These are phyloP conservation scores for Lycodopsis pacificus DNA, from an alignment of 2,797 vertebrate genomes.

Conservation along the genomic window DNA sequence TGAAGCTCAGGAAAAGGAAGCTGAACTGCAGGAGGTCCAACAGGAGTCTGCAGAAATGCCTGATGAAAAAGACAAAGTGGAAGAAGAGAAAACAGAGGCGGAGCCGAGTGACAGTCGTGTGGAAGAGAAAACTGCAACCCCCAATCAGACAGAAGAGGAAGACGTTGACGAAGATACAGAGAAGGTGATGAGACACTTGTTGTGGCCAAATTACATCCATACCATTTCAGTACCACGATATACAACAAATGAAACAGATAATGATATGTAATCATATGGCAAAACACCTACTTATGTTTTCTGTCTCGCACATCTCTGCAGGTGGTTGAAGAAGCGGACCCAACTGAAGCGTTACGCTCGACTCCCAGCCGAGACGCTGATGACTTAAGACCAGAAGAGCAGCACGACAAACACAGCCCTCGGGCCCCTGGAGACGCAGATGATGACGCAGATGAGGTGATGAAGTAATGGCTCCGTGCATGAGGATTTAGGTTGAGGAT, in stretches of 20 bases:
- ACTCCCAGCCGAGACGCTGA: slow-evolving; percentile 11
- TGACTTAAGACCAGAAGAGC: slow-evolving; percentile 34
- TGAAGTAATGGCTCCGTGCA: neutral
- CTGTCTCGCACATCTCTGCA: slow-evolving; percentile 39
- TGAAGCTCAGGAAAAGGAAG: slow-evolving; percentile 28
- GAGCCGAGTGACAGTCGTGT: neutral
- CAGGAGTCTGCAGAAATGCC: slow-evolving; percentile 34
- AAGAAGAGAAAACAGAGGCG: slow-evolving; percentile 36
- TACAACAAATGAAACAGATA: neutral
- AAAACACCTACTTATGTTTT: neutral
- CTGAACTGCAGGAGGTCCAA: slow-evolving; percentile 49
- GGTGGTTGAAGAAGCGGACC: slow-evolving; percentile 28
- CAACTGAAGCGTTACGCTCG: neutral
- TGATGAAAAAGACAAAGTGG: slow-evolving; percentile 9
- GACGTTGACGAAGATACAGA: slow-evolving; percentile 36
- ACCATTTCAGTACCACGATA: neutral
- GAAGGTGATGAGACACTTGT: slow-evolving; percentile 43
- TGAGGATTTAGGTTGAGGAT: neutral
- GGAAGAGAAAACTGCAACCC: slow-evolving; percentile 13
- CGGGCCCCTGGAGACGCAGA: neutral
- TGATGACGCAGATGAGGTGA: no score
- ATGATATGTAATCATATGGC: neutral
- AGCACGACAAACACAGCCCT: neutral
- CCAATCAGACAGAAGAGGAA: slow-evolving; percentile 14
- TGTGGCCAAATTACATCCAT: neutral